Evolutionary conservation across 2,888 invertebrate species (phyloP).

Genomic region (Panorpa germanica): DNA sequence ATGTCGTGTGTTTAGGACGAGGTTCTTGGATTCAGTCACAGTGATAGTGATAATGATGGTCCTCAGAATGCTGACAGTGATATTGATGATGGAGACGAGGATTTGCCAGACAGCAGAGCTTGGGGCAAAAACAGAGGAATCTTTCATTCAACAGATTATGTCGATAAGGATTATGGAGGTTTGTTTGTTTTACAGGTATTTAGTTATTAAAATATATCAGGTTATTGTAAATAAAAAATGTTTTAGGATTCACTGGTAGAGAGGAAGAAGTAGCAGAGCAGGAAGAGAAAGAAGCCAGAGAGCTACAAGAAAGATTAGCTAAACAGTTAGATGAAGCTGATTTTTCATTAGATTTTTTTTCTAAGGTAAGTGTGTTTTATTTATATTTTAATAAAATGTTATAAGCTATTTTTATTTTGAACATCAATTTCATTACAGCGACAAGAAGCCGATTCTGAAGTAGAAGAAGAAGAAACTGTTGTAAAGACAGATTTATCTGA

Average conservation of each 20-base stretch:
- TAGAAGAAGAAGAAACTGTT: constrained; percentile 30
- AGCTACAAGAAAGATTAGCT: constrained; percentile 56
- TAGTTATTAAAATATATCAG: constrained; percentile 1
- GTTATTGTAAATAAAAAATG: neutral
- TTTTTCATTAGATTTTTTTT: constrained; percentile 41
- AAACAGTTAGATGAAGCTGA: constrained; percentile 65
- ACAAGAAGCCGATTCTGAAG: constrained; percentile 17
- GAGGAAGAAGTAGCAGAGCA: constrained; percentile 56
- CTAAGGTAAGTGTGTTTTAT: constrained; percentile 15
- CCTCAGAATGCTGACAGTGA: constrained; percentile 44
- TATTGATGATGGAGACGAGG: constrained; percentile 55
- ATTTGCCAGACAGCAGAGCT: constrained; percentile 61
- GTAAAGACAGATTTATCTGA: constrained; percentile 60
- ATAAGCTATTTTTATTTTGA: constrained; percentile 13
- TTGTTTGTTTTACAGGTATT: too few species aligned
- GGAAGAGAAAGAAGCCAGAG: constrained; percentile 70
- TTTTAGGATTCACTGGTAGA: constrained; percentile 26
- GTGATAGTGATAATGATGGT: constrained; percentile 28
- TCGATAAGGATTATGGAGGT: constrained; percentile 70
- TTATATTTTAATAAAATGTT: neutral
- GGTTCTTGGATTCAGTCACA: constrained; percentile 35
- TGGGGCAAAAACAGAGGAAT: constrained; percentile 71
- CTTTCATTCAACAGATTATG: constrained; percentile 76
- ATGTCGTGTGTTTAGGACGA: constrained; percentile 33
- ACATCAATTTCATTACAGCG: constrained; percentile 10